These are phyloP conservation scores for Hypotaenidia okinawae DNA, from an alignment of 2,797 vertebrate genomes.

Conservation along the genomic window DNA sequence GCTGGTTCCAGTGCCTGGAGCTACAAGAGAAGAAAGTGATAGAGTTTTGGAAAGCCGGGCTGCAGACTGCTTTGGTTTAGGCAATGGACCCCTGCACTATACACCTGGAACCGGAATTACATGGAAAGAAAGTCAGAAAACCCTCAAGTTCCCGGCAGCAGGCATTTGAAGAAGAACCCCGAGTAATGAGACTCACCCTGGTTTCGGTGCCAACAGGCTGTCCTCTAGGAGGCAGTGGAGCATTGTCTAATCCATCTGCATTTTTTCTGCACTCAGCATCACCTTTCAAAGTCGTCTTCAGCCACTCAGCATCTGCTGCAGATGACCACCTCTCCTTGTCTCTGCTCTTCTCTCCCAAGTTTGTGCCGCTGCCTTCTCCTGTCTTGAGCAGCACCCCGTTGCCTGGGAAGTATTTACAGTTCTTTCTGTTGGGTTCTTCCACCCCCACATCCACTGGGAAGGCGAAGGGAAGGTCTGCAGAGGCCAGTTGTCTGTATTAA, in stretches of 20 bases:
- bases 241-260: neutral
- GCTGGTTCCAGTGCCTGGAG: constrained; percentile 28
- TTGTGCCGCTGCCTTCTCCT: neutral
- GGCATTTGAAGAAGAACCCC: neutral
- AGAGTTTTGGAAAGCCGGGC: neutral
- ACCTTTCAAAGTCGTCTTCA: neutral
- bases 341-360: neutral
- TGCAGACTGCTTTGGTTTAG: neutral
- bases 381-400: constrained; percentile 34
- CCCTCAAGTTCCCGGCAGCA: neutral
- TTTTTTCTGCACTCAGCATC: neutral
- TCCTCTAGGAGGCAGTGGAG: neutral
- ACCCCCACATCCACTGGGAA: constrained; percentile 48
- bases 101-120: neutral
- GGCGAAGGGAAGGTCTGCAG: constrained; percentile 64
- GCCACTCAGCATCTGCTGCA: neutral
- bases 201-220: constrained; percentile 44
- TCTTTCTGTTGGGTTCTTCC: constrained; percentile 74
- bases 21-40: neutral
- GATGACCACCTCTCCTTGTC: constrained; percentile 9
- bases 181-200: constrained; percentile 39
- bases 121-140: neutral
- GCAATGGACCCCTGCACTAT: neutral
- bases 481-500: constrained; percentile 72
- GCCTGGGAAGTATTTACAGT: constrained; percentile 59